phyloP scores from a whole-genome alignment of 2,888 invertebrate genomes.

The Ennomos quercinarius region DNA sequence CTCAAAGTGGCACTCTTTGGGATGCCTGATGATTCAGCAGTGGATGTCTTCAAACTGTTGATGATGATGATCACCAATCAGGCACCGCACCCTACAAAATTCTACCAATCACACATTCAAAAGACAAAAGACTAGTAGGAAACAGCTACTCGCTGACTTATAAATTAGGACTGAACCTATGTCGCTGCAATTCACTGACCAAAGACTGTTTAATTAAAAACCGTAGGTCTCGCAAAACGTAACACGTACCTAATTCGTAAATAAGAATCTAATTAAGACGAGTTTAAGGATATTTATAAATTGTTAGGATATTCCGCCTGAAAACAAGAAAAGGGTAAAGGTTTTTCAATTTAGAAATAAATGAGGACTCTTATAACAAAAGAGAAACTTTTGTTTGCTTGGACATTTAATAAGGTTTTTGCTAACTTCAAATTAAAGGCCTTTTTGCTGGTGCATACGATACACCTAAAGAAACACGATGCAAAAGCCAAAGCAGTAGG shows the following conservation, averaged over 20 bases:
- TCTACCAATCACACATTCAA: too few species aligned
- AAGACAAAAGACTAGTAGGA: too few species aligned
- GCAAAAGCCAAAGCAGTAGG: too few species aligned
- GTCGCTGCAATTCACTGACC: conserved; percentile 10
- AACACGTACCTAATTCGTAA: conserved; percentile 22
- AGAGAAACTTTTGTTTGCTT: neutral
- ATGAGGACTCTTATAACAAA: conserved; percentile 12
- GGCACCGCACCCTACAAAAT: too few species aligned
- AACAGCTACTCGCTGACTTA: too few species aligned
- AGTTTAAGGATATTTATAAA: conserved; percentile 23
- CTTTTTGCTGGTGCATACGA: neutral
- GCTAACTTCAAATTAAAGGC: neutral
- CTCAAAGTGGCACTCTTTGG: too few species aligned
- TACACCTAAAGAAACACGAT: too few species aligned
- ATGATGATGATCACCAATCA: too few species aligned
- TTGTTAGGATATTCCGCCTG: conserved; percentile 13
- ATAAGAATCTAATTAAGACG: conserved; percentile 32
- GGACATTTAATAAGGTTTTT: conserved; percentile 1
- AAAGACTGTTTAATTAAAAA: conserved; percentile 37
- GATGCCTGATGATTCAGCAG: too few species aligned
- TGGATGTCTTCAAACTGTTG: too few species aligned
- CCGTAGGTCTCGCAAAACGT: conserved; percentile 28
- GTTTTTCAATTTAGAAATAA: conserved; percentile 22
- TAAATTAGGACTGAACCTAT: neutral
- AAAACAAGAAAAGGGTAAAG: conserved; percentile 7